Evolutionary conservation across 2,797 vertebrate species (phyloP).

Genomic region (Paedocypris micromegethes): DNA sequence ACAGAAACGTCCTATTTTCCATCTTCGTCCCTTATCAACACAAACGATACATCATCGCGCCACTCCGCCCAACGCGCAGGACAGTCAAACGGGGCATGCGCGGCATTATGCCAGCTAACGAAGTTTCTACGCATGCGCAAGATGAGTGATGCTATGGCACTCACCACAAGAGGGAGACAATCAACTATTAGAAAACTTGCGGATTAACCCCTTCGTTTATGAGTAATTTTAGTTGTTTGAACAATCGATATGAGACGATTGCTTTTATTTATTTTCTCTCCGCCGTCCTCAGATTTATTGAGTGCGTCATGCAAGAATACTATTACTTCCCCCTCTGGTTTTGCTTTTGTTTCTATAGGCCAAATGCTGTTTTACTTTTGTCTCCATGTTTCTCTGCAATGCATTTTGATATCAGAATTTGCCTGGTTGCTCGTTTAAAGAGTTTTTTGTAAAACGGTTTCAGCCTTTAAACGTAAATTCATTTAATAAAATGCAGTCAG

Average conservation of each 20-base stretch:
- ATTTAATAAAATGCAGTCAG: too few species aligned
- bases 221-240: too few species aligned
- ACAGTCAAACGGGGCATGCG: conserved; percentile 16
- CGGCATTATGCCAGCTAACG: not conserved
- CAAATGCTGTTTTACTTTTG: conserved; percentile 1
- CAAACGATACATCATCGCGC: conserved; percentile 8
- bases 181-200: not conserved
- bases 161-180: conserved; percentile 3
- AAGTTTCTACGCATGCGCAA: conserved; percentile 5
- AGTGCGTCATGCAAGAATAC: conserved; percentile 8
- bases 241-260: not conserved
- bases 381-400: too few species aligned
- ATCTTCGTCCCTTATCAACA: conserved; percentile 15
- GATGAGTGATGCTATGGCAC: too few species aligned
- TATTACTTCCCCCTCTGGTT: conserved; percentile 19
- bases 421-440: conserved; percentile 7
- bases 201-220: too few species aligned
- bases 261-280: not conserved
- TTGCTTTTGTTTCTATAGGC: conserved; percentile 21
- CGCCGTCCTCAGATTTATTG: conserved; percentile 9
- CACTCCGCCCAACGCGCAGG: conserved; percentile 19
- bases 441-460: too few species aligned
- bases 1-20: conserved; percentile 9
- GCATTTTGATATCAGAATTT: conserved; percentile 23
- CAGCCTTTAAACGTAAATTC: too few species aligned